A percentile compares a stretch with the other conserved stretches of the same genome.
Evolutionary conservation across 1,140 invertebrate species (phyloP).

Genomic region (Chionoecetes opilio): DNA sequence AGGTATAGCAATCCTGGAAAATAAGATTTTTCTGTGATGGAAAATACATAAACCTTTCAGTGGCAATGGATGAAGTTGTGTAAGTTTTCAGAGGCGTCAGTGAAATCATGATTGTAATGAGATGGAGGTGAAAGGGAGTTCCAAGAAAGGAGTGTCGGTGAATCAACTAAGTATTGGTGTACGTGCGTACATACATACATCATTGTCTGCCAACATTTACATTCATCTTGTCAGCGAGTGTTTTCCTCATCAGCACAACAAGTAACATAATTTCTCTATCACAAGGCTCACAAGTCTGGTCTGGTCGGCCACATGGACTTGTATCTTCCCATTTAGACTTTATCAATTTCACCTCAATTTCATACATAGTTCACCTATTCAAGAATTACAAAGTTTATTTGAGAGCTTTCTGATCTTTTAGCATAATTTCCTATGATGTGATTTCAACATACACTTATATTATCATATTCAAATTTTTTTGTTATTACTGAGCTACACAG

Average conservation of each 20-base stretch:
- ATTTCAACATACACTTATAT: too few relatives aligned
- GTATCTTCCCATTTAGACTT: too few relatives aligned
- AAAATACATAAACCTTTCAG: neutral
- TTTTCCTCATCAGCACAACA: neutral
- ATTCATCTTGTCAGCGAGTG: neutral
- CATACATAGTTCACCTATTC: too few relatives aligned
- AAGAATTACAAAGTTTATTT: too few relatives aligned
- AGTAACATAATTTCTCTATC: too few relatives aligned
- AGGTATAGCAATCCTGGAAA: constrained; percentile 57
- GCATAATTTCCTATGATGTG: too few relatives aligned
- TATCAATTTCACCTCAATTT: too few relatives aligned
- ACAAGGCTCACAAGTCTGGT: too few relatives aligned
- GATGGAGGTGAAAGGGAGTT: neutral
- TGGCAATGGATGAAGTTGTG: neutral
- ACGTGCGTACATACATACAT: too few relatives aligned
- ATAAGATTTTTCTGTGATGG: constrained; percentile 41
- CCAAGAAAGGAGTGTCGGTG: neutral
- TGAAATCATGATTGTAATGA: neutral
- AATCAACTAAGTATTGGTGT: too few relatives aligned
- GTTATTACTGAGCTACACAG: neutral
- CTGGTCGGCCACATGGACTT: too few relatives aligned
- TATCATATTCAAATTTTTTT: neutral
- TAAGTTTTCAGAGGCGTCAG: neutral
- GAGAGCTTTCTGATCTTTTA: too few relatives aligned
- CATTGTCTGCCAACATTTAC: neutral